Evolutionary conservation across 1,140 invertebrate species (phyloP).

Genomic region (Phenacoccus solenopsis): DNA sequence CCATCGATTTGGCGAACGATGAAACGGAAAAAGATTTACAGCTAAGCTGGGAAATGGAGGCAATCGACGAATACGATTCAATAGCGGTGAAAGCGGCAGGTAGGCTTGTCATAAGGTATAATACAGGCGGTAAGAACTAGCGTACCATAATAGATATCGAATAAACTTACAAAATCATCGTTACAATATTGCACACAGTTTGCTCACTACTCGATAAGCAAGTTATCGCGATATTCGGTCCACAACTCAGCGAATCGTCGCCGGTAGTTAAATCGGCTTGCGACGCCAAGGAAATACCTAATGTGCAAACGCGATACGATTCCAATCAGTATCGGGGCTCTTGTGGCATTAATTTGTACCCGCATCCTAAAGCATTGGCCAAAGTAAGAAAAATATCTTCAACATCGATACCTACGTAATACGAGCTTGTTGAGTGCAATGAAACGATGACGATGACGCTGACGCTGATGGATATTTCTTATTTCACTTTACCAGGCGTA

Average conservation of each 20-base stretch:
- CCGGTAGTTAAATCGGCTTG: constrained; percentile 73
- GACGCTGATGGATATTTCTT: no score
- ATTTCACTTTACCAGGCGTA: constrained; percentile 69
- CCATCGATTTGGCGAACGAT: not conserved
- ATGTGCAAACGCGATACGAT: constrained; percentile 75
- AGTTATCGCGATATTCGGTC: constrained; percentile 69
- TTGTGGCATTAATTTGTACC: constrained; percentile 85
- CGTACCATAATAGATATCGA: no score
- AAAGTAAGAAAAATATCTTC: constrained; percentile 44
- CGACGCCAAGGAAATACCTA: constrained; percentile 76
- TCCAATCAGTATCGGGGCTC: constrained; percentile 68
- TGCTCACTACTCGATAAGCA: constrained; percentile 45
- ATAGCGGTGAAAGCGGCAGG: not conserved
- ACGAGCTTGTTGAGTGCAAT: no score
- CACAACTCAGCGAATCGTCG: constrained; percentile 48
- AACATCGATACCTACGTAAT: not conserved
- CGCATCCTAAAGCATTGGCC: constrained; percentile 81
- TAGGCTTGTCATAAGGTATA: not conserved
- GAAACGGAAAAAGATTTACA: not conserved
- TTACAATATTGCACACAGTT: constrained; percentile 41
- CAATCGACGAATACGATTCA: not conserved
- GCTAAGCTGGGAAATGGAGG: not conserved
- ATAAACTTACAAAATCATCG: no score
- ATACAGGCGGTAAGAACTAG: no score
- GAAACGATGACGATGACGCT: no score